Percentiles rank a stretch among this genome's conserved stretches.
Conservation (phyloP, 2,113 vertebrate species). For the Mustelus asterias region DNA sequence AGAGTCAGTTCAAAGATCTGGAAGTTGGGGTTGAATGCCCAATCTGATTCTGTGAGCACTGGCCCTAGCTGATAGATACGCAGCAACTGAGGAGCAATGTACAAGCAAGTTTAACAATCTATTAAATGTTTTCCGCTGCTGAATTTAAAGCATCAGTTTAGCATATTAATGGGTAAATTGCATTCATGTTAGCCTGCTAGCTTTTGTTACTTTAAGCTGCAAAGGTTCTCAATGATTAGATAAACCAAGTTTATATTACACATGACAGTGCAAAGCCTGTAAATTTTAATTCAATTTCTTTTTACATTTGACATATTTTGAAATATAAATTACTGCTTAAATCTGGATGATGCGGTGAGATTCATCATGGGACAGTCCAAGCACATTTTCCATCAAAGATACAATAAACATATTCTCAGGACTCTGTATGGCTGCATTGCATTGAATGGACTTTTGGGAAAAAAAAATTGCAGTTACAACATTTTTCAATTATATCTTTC, state of each 20-base stretch:
- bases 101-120: constrained; percentile 9
- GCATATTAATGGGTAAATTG: constrained; percentile 2
- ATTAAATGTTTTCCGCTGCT: background rate
- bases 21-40: background rate
- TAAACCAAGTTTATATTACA: constrained; percentile 13
- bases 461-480: background rate
- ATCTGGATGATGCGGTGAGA: constrained; percentile 2
- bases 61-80: background rate
- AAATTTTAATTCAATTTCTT: constrained; percentile 21
- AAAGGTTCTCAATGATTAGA: background rate
- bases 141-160: background rate
- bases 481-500: background rate
- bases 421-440: background rate
- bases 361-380: background rate
- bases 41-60: background rate
- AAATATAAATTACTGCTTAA: constrained; percentile 24
- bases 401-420: background rate
- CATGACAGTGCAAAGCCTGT: background rate
- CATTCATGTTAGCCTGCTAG: background rate
- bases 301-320: constrained; percentile 22
- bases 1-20: background rate
- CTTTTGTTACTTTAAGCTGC: constrained; percentile 8
- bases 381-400: background rate
- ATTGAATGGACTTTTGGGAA: background rate
- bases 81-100: background rate